Evolutionary conservation across 2,113 vertebrate species (phyloP), one percentile per base, ranked within the genome.

Genomic region (Camelus dromedarius): DNA sequence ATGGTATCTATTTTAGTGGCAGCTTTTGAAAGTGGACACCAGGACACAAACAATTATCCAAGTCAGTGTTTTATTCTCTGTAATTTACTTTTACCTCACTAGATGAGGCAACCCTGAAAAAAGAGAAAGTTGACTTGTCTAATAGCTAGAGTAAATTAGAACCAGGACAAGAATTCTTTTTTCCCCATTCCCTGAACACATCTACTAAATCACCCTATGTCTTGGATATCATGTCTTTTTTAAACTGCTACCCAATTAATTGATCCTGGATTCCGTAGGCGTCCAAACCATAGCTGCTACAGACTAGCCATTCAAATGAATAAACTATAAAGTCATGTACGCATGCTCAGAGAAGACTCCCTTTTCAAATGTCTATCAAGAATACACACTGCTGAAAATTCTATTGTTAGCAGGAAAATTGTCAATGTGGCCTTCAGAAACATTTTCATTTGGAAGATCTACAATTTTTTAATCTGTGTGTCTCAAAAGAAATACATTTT

Each of bases 31-130:
- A 84, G 50, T 88, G 11, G 14, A 5, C 22, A 89, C 19, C 28
- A 93, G n/a, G 13, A 67, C 20, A 87, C 52, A 91, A 69, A 76
- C 62, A 92, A 56, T 92, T 79, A 80, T 64, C 16, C 28, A 87
- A 89, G 38, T 88, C 58, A 87, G 2, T 75, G 84, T 93, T 96
- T 77, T 93, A 75, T 79, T 95, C 52, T 52, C 60, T 96, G 8
- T 82, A 69, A 42, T 93, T 94, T 92, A 89, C 77, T 92, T 91
- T 73, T 93, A 35, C 32, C 38, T 97, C 66, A 76, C n/a, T 62
- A 76, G 66, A 32, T 92, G 52, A 96, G 38, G 66, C 32, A 90
- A 72, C 30, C 75, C 35, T 85, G 60, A 82, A 48, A 79, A 81
- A 91, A 83, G 20, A 87, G 48, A 96, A 67, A 72, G 58, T 77